Evolutionary conservation across 2,113 vertebrate species (phyloP), one percentile per base, ranked within the genome.

Genomic region (Ancistrus triradiatus): DNA sequence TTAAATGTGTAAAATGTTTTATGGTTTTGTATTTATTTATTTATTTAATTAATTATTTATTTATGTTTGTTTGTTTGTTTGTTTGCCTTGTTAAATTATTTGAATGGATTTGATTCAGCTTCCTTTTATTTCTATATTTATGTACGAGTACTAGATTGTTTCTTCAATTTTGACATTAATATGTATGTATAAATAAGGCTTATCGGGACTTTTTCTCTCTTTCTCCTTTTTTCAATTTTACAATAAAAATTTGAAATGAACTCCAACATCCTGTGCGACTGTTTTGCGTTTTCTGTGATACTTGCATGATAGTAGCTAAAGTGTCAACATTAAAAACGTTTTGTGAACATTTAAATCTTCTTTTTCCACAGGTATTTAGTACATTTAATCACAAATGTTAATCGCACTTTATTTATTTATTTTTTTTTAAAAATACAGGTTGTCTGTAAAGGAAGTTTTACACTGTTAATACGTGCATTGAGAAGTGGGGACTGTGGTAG

Each of bases 171-270:
- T 60, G 59, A 70, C 63, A 70, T 70, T 57, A 69, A 21, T 35
- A 69, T 49, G 59, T 69, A 66, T 67, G 68, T 74, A 71, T 71
- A 71, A 74, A 68, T 63, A 70, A 63, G 60, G 68, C 68, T 70
- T 66, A 66, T 42, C 18, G 47, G 73, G 72, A 59, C 59, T 68
- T 74, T 74, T 74, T 70, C 73, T 74, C 63, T 74, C 68, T 67
- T 74, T 71, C 68, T 74, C 60, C 68, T 74, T 74, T 74, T 74
- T 74, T 74, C 73, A 74, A 71, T 74, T 74, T 74, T 74, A 74
- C 73, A 74, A 71, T 74, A 74, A 74, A 74, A 69, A 70, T 48
- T 19, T 65, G 60, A 69, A 74, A 68, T 64, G 31, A 57, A 59
- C 37, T 60, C 24, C 1, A 42, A 9, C 35, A 37, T 37, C n/a